These are phyloP conservation scores for Oegoconia quadripuncta DNA, from an alignment of 2,888 invertebrate species.

Conservation along the genomic window DNA sequence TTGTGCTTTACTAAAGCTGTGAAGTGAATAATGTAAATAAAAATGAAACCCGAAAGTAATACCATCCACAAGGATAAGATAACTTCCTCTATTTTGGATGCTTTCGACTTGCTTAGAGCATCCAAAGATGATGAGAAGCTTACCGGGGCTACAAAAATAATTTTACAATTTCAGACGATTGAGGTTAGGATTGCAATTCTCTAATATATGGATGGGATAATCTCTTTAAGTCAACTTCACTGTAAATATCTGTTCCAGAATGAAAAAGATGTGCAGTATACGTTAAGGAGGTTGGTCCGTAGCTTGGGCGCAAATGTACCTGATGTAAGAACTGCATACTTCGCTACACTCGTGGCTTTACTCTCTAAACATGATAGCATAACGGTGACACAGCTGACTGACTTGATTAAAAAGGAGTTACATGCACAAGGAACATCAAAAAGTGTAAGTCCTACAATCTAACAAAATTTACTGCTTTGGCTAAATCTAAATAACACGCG, in stretches of 20 bases:
- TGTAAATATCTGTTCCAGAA: constrained; percentile 57
- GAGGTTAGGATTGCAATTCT: constrained; percentile 52
- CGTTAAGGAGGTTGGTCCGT: constrained; percentile 83
- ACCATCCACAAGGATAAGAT: constrained; percentile 42
- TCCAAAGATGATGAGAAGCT: constrained; percentile 57
- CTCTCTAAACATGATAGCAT: constrained; percentile 72
- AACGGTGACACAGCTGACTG: constrained; percentile 73
- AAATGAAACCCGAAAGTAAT: constrained; percentile 44
- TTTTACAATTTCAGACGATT: constrained; percentile 52
- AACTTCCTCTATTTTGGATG: constrained; percentile 58
- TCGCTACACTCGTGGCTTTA: constrained; percentile 82
- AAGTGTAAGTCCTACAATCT: constrained; percentile 75
- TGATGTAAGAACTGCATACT: constrained; percentile 83
- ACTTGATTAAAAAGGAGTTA: constrained; percentile 82
- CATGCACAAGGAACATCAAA: constrained; percentile 81
- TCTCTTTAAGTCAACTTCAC: background rate
- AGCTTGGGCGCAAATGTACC: constrained; percentile 85
- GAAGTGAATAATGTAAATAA: constrained; percentile 23
- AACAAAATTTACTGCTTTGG: background rate
- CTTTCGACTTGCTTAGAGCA: constrained; percentile 61
- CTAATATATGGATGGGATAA: background rate
- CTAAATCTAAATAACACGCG: too few relatives aligned
- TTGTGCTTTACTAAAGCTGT: constrained; percentile 25
- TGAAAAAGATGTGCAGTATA: constrained; percentile 82
- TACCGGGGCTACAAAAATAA: constrained; percentile 62